A percentile compares a stretch with the other conserved stretches of the same genome.
phyloP scores from a whole-genome alignment of 2,888 invertebrate species.

The Torymus tubicola region DNA sequence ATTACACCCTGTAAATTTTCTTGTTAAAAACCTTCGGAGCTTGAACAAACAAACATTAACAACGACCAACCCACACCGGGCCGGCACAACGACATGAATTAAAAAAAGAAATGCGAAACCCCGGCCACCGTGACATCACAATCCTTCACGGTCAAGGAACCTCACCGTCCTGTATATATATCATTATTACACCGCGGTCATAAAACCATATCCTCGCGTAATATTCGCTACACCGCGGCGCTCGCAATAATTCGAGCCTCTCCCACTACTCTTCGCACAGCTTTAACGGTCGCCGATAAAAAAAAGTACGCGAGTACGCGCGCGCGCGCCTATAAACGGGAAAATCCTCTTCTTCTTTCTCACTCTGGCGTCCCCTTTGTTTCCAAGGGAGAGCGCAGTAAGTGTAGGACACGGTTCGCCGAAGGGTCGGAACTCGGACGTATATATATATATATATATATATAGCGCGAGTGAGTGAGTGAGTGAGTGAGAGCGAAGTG shows the following conservation, averaged over 20 bases:
- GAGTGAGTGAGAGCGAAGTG: no score
- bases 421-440: no score
- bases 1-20: no score
- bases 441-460: no score
- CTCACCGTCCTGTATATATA: neutral
- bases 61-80: no score
- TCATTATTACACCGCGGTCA: neutral
- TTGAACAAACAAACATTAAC: no score
- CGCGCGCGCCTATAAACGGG: constrained; percentile 5
- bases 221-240: neutral
- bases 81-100: no score
- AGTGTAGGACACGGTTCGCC: no score
- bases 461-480: no score
- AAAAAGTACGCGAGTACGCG: neutral
- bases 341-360: constrained; percentile 2
- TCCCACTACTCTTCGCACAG: neutral
- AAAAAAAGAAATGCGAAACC: no score
- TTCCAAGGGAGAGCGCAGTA: neutral
- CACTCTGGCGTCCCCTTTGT: neutral
- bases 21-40: no score
- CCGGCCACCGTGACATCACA: neutral
- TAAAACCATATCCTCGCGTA: constrained; percentile 26
- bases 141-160: constrained; percentile 22
- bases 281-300: constrained; percentile 31
- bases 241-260: constrained; percentile 41